Evolutionary conservation across 2,113 vertebrate genomes (phyloP), one percentile per base, ranked within the genome.

Genomic region (Atractosteus spatula): DNA sequence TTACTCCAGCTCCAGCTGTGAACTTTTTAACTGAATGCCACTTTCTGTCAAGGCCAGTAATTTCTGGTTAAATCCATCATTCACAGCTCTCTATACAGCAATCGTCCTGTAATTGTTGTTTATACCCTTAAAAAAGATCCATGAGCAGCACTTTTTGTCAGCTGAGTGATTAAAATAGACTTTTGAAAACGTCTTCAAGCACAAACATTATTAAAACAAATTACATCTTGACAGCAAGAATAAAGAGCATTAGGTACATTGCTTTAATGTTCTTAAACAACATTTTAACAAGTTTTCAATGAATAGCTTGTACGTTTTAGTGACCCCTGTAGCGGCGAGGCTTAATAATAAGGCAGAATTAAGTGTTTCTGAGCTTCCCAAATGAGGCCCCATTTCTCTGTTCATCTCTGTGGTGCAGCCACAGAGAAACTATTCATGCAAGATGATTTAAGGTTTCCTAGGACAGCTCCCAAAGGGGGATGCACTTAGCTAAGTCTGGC

Each of bases 281-380:
- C 82, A 86, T 77, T 82, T 85, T 79, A 86, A 78, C 80, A 74
- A 74, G 70, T 79, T 79, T 68, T 76, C 81, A 86, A 86, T 88
- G 85, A 89, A 85, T 84, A 82, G 62, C 82, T 83, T 82, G 84
- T 88, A 89, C 86, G 82, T 75, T 87, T 83, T 78, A 82, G 85
- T 85, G 85, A 84, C 70, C 76, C 73, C 59, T 16, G 78, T 79
- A 71, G n/a, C n/a, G n/a, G n/a, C n/a, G n/a, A n/a, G n/a, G n/a
- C n/a, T n/a, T n/a, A n/a, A n/a, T n/a, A n/a, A n/a, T n/a, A n/a
- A n/a, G n/a, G n/a, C n/a, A n/a, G n/a, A n/a, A n/a, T n/a, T n/a
- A n/a, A n/a, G n/a, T n/a, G n/a, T n/a, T n/a, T n/a, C n/a, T n/a
- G n/a, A n/a, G n/a, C n/a, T n/a, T n/a, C n/a, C n/a, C n/a, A n/a